Conservation (phyloP, 2,888 invertebrate genomes). For the Melanostoma mellinum region DNA sequence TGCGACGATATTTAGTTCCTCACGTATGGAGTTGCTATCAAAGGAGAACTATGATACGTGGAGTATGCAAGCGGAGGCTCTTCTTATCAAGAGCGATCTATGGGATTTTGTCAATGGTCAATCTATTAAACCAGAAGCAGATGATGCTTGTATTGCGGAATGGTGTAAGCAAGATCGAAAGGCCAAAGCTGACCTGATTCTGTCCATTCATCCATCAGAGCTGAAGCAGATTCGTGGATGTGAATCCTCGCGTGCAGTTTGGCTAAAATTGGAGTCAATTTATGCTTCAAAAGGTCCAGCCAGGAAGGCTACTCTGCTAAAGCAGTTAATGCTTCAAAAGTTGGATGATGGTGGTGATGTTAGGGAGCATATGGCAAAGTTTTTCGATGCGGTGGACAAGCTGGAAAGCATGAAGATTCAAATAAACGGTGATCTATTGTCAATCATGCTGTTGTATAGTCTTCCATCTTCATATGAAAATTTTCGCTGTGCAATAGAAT, state of each 20-base stretch:
- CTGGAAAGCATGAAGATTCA: slow-evolving; percentile 50
- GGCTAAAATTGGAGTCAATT: slow-evolving; percentile 43
- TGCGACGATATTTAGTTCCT: slow-evolving; percentile 1
- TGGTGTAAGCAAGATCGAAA: slow-evolving; percentile 55
- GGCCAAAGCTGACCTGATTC: slow-evolving; percentile 59
- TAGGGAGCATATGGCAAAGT: slow-evolving; percentile 41
- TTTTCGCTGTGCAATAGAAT: slow-evolving; percentile 53
- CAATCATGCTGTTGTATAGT: slow-evolving; percentile 54
- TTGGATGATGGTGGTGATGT: slow-evolving; percentile 45
- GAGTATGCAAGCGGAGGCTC: slow-evolving; percentile 56
- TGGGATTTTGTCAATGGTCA: slow-evolving; percentile 34
- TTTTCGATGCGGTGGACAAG: slow-evolving; percentile 59
- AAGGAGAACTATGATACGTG: slow-evolving; percentile 56
- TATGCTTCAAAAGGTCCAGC: slow-evolving; percentile 55
- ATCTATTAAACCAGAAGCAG: slow-evolving; percentile 2
- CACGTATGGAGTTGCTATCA: slow-evolving; percentile 34
- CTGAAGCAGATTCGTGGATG: slow-evolving; percentile 49
- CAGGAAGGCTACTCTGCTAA: slow-evolving; percentile 54
- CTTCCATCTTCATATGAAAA: slow-evolving; percentile 42
- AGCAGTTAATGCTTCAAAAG: slow-evolving; percentile 53
- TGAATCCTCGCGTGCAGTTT: slow-evolving; percentile 38
- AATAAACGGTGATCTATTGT: slow-evolving; percentile 47
- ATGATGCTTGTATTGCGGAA: background rate
- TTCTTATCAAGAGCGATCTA: slow-evolving; percentile 44
- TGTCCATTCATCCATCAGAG: slow-evolving; percentile 55